A percentile compares a stretch with the other conserved stretches of the same genome.
Conservation (phyloP, 2,797 vertebrate species). For the Harpagifer antarcticus region DNA sequence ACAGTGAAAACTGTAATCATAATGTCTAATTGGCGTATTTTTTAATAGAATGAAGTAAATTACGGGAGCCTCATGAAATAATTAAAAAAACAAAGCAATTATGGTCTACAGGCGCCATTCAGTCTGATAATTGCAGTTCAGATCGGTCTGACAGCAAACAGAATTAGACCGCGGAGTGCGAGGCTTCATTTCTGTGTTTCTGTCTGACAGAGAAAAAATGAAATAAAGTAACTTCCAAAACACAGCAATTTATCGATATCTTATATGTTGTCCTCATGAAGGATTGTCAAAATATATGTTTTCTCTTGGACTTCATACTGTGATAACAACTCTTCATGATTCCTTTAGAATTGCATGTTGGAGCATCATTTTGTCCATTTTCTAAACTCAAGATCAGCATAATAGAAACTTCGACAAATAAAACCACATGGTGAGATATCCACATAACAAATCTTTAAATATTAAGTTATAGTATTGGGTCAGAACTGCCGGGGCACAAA, state of each 20-base stretch:
- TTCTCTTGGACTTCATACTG: slow-evolving; percentile 8
- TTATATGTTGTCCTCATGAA: slow-evolving; percentile 15
- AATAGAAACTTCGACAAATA: neutral
- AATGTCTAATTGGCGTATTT: slow-evolving; percentile 88
- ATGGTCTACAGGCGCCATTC: slow-evolving; percentile 81
- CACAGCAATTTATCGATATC: slow-evolving; percentile 28
- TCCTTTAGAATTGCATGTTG: neutral
- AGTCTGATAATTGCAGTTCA: slow-evolving; percentile 84
- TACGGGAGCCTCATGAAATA: slow-evolving; percentile 86
- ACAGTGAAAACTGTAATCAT: slow-evolving; percentile 88
- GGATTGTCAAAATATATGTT: slow-evolving; percentile 15
- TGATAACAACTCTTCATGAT: slow-evolving; percentile 1
- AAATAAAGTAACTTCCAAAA: slow-evolving; percentile 27
- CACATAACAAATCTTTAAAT: neutral
- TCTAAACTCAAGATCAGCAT: neutral
- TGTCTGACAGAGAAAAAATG: slow-evolving; percentile 31
- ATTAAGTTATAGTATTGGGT: neutral
- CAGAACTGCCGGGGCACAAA: neutral
- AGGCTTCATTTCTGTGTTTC: slow-evolving; percentile 70
- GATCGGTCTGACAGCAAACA: slow-evolving; percentile 84
- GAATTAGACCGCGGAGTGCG: slow-evolving; percentile 76
- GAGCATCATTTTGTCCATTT: neutral
- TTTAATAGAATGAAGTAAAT: slow-evolving; percentile 88
- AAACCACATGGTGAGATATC: neutral
- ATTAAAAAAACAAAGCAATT: slow-evolving; percentile 89